phyloP scores from a whole-genome alignment of 2,113 vertebrate genomes.

The Anguilla rostrata region DNA sequence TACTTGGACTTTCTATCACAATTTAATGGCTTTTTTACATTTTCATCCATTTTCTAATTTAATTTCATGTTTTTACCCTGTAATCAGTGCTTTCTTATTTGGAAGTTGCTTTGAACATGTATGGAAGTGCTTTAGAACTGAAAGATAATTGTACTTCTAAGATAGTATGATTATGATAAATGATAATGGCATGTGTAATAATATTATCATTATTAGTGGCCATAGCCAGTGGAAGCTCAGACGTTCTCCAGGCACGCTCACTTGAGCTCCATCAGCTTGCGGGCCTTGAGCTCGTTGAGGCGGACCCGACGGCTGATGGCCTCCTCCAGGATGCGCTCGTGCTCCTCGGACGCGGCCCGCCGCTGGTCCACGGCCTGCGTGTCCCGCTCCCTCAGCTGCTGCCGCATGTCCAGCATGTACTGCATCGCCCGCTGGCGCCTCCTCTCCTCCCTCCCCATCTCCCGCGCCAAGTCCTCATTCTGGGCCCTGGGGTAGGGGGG shows the following conservation, averaged over 20 bases:
- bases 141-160: no score
- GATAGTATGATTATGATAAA: no score
- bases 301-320: constrained; percentile 60
- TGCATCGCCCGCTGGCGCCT: constrained; percentile 50
- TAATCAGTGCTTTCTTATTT: no score
- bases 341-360: constrained; percentile 68
- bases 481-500: constrained; percentile 65
- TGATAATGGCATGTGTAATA: no score
- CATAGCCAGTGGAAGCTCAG: no score
- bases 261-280: constrained; percentile 83
- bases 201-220: no score
- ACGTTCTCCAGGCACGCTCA: constrained; percentile 38
- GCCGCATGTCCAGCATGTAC: constrained; percentile 62
- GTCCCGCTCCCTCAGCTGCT: constrained; percentile 77
- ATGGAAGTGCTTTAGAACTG: no score
- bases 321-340: constrained; percentile 65
- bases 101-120: no score
- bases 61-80: no score
- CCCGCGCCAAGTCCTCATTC: constrained; percentile 50
- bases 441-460: constrained; percentile 69
- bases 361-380: constrained; percentile 57
- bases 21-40: no score
- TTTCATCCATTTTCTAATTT: no score
- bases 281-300: constrained; percentile 73
- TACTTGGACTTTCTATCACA: no score